Percentiles rank a stretch among this genome's conserved stretches.
Evolutionary conservation across 2,888 invertebrate species (phyloP).

Genomic region (Apodemia zela): DNA sequence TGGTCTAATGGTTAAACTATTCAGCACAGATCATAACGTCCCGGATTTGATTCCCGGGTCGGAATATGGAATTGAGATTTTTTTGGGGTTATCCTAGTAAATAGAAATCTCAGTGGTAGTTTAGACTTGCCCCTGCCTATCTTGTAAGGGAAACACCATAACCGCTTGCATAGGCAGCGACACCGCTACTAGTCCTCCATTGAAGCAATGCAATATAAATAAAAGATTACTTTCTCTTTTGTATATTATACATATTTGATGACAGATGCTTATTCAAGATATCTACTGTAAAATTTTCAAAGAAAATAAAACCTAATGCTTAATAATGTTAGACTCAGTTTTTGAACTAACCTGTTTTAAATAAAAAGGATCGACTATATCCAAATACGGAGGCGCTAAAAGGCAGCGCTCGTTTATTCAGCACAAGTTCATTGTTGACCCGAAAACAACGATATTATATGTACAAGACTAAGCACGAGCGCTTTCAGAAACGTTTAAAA

Average conservation of each 20-base stretch:
- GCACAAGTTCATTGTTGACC: conserved; percentile 27
- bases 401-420: conserved; percentile 55
- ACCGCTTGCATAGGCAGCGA: background rate
- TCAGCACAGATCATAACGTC: too few relatives aligned
- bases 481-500: background rate
- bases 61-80: too few relatives aligned
- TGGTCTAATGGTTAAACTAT: too few relatives aligned
- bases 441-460: conserved; percentile 40
- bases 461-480: conserved; percentile 38
- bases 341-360: background rate
- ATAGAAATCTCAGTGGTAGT: too few relatives aligned
- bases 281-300: background rate
- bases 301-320: background rate
- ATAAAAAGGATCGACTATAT: conserved; percentile 44
- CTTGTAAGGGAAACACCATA: too few relatives aligned
- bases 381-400: conserved; percentile 71
- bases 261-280: conserved; percentile 5
- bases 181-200: background rate
- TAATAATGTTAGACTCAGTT: background rate
- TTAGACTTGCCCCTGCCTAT: too few relatives aligned
- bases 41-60: too few relatives aligned
- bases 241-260: background rate
- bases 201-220: background rate
- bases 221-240: background rate
- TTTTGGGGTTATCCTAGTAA: too few relatives aligned